A percentile compares a stretch with the other conserved stretches of the same genome.
These are phyloP conservation scores for Glaucopsyche alexis DNA, from an alignment of 2,888 invertebrate genomes.

Conservation along the genomic window DNA sequence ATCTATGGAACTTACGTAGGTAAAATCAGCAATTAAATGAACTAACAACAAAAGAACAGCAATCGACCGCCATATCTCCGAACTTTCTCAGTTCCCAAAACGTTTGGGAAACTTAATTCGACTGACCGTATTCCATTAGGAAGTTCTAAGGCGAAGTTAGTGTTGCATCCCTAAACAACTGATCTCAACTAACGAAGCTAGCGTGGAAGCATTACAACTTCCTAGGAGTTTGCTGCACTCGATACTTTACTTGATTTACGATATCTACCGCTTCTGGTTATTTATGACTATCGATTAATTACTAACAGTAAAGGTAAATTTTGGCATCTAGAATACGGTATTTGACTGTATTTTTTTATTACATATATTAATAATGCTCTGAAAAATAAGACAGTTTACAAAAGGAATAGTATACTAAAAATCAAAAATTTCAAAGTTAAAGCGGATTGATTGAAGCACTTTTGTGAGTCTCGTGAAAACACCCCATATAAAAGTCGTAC, in stretches of 20 bases:
- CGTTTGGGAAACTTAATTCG: slow-evolving; percentile 27
- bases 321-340: too few species aligned
- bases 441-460: too few species aligned
- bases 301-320: too few species aligned
- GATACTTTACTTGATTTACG: slow-evolving; percentile 14
- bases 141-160: slow-evolving; percentile 19
- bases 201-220: slow-evolving; percentile 20
- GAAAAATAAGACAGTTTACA: too few species aligned
- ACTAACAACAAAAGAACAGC: slow-evolving; percentile 5
- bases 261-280: background rate
- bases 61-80: background rate
- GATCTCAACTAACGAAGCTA: slow-evolving; percentile 24
- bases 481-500: too few species aligned
- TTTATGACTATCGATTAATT: background rate
- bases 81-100: slow-evolving; percentile 4
- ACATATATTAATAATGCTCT: too few species aligned
- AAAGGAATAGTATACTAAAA: too few species aligned
- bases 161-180: slow-evolving; percentile 26
- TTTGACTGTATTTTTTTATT: too few species aligned
- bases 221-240: background rate
- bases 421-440: too few species aligned
- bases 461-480: too few species aligned
- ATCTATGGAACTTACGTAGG: background rate
- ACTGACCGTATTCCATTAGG: slow-evolving; percentile 25
- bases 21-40: background rate